Percentiles rank a stretch among this genome's conserved stretches.
These are phyloP conservation scores for Dromiciops gliroides DNA, from an alignment of 2,113 vertebrate species.

Conservation along the genomic window DNA sequence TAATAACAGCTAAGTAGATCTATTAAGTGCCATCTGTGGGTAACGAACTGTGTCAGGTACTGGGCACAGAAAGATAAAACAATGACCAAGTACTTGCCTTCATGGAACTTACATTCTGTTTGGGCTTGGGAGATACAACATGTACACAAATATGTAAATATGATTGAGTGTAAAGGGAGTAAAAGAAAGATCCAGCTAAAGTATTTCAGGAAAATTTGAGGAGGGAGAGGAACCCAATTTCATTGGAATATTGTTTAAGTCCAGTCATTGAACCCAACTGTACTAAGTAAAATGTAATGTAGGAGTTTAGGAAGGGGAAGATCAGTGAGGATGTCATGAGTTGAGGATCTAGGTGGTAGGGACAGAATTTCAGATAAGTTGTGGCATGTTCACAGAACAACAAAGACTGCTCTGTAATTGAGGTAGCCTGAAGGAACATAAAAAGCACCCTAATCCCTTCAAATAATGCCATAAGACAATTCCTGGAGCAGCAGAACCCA, in stretches of 20 bases:
- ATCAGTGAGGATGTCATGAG: background rate
- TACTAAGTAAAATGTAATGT: background rate
- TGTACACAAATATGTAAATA: background rate
- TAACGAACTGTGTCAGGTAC: background rate
- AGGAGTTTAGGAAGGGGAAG: background rate
- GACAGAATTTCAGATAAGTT: background rate
- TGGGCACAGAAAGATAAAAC: background rate
- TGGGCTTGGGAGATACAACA: background rate
- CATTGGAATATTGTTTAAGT: background rate
- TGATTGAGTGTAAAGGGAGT: background rate
- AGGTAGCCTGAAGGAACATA: background rate
- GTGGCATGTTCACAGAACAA: background rate
- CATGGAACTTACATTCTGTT: background rate
- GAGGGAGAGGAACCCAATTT: background rate
- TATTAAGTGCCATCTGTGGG: background rate
- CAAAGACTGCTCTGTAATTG: background rate
- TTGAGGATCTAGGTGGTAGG: background rate
- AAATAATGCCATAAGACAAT: too few species aligned
- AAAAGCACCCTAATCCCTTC: too few species aligned
- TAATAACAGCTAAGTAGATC: background rate
- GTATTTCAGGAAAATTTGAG: background rate
- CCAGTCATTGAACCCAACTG: background rate
- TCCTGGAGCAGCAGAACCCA: too few species aligned
- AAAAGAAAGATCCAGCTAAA: background rate
- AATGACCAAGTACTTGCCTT: background rate